Percentiles rank a stretch among this genome's conserved stretches.
Conservation (phyloP, 2,888 invertebrate genomes). For the Pterobdella sp. region DNA sequence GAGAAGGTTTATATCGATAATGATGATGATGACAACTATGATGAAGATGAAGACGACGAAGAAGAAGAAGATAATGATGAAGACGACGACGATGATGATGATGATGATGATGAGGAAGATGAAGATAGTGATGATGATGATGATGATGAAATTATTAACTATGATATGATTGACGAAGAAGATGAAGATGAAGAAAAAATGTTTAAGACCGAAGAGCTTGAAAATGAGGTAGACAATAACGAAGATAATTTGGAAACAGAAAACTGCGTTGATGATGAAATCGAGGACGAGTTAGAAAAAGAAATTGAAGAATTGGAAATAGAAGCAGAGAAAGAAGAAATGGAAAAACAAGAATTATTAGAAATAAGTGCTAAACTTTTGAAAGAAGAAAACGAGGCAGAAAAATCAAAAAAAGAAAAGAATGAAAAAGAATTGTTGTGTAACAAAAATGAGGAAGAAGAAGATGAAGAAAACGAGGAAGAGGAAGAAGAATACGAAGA, state of each 20-base stretch:
- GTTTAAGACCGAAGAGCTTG: neutral
- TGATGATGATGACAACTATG: conserved; percentile 7
- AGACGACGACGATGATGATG: neutral
- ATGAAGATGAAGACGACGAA: conserved; percentile 13
- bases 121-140: conserved; percentile 11
- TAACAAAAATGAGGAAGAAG: neutral
- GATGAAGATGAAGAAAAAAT: neutral
- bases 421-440: neutral
- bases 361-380: conserved; percentile 6
- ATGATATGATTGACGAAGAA: conserved; percentile 2
- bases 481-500: neutral
- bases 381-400: neutral
- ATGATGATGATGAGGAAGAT: neutral
- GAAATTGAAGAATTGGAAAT: conserved; percentile 1
- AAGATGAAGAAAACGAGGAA: neutral
- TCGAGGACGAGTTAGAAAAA: neutral
- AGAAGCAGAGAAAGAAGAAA: neutral
- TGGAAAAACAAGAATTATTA: conserved; percentile 1
- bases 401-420: neutral
- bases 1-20: neutral
- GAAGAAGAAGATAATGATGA: conserved; percentile 1
- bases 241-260: neutral
- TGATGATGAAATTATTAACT: neutral
- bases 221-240: neutral
- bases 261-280: neutral